These are phyloP conservation scores for Ylistrum balloti DNA, from an alignment of 1,140 invertebrate genomes.

Conservation along the genomic window DNA sequence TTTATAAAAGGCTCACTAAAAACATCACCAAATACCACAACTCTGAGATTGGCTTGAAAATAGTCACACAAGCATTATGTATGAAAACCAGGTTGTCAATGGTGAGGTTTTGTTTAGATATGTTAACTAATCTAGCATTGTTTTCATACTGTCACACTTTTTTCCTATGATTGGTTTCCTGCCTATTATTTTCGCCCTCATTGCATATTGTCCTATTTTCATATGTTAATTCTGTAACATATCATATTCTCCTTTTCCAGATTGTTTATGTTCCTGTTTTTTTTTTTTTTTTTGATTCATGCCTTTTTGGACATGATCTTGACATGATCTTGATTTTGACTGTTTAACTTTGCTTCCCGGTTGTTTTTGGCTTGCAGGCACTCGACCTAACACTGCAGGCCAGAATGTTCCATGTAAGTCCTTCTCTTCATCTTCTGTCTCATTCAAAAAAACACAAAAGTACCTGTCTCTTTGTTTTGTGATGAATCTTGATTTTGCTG, in stretches of 20 bases:
- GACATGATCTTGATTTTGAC: constrained; percentile 12
- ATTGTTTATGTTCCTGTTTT: neutral
- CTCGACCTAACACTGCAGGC: constrained; percentile 70
- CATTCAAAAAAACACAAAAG: neutral
- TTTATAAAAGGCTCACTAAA: too few species aligned
- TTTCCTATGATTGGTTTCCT: too few species aligned
- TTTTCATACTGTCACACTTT: too few species aligned
- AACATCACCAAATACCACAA: too few species aligned
- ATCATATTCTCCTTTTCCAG: constrained; percentile 50
- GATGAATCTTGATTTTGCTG: neutral
- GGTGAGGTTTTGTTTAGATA: too few species aligned
- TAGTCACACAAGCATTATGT: too few species aligned
- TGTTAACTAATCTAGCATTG: too few species aligned
- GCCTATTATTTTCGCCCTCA: neutral
- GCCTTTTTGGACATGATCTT: constrained; percentile 17
- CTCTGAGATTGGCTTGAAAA: too few species aligned
- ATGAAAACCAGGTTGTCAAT: too few species aligned
- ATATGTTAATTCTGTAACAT: constrained; percentile 57
- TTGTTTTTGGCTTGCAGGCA: constrained; percentile 67
- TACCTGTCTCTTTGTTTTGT: neutral
- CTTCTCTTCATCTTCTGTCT: constrained; percentile 37
- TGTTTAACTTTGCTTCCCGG: constrained; percentile 61
- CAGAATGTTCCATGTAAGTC: constrained; percentile 76
- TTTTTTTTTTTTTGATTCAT: neutral
- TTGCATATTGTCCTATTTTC: constrained; percentile 14